Evolutionary conservation across 2,797 vertebrate genomes (phyloP).

Genomic region (Poecilia gillii): DNA sequence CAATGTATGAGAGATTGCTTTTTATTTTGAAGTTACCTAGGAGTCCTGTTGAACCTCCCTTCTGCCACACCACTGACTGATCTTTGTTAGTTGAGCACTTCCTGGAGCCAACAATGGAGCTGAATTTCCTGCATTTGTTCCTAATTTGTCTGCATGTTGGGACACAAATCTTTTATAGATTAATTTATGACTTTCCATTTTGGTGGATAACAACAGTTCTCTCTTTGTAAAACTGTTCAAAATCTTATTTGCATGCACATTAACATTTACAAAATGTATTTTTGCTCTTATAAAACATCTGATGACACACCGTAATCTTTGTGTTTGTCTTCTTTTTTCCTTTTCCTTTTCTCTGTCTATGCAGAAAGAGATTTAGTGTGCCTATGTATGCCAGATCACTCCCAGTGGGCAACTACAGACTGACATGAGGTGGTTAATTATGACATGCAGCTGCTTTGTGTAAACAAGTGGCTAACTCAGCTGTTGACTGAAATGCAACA

Average conservation of each 20-base stretch:
- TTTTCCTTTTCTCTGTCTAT: neutral
- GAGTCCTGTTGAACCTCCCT: neutral
- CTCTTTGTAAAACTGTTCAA: neutral
- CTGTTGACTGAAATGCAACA: neutral
- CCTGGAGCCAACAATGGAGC: neutral
- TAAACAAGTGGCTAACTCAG: neutral
- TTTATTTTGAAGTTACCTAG: neutral
- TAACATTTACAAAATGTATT: neutral
- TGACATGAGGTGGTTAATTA: neutral
- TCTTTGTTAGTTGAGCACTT: constrained; percentile 8
- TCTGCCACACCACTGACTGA: neutral
- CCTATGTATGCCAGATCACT: neutral
- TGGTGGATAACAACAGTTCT: neutral
- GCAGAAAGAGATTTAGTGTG: neutral
- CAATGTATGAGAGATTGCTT: neutral
- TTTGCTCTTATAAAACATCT: neutral
- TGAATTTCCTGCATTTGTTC: constrained; percentile 15
- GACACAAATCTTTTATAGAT: neutral
- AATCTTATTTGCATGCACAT: neutral
- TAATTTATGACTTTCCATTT: neutral
- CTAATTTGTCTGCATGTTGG: neutral
- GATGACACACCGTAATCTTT: neutral
- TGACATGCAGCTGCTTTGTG: neutral
- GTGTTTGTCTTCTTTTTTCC: neutral
- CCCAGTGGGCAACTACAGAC: neutral